A percentile compares a stretch with the other conserved stretches of the same genome.
These are phyloP conservation scores for Xylophagus ater DNA, from an alignment of 2,888 invertebrate genomes.

Conservation along the genomic window DNA sequence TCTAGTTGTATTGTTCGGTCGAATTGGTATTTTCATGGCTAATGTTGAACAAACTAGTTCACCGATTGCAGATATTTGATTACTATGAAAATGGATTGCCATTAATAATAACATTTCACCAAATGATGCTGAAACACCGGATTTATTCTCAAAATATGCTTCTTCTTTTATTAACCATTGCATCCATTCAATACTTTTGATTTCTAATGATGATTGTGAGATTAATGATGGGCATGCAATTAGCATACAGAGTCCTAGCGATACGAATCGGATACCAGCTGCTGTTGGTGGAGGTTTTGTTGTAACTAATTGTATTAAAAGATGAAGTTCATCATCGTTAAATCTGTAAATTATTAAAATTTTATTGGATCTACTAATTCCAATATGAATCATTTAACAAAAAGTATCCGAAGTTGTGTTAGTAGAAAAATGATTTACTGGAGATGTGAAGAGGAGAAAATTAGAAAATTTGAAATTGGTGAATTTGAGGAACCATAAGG, in stretches of 20 bases:
- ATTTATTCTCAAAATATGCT: slow-evolving; percentile 75
- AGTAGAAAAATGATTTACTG: no score
- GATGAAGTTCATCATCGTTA: slow-evolving; percentile 82
- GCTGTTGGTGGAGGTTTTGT: slow-evolving; percentile 82
- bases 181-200: slow-evolving; percentile 82
- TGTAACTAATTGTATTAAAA: slow-evolving; percentile 73
- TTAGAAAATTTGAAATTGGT: no score
- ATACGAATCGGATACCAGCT: slow-evolving; percentile 86
- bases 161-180: slow-evolving; percentile 88
- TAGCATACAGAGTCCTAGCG: slow-evolving; percentile 85
- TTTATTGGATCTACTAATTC: no score
- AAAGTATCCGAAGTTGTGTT: no score
- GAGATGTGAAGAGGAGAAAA: no score
- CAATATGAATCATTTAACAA: no score
- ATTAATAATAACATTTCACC: slow-evolving; percentile 92
- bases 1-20: slow-evolving; percentile 75
- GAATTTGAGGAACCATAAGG: no score
- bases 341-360: no score
- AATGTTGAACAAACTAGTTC: slow-evolving; percentile 89
- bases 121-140: slow-evolving; percentile 78
- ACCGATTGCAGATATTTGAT: slow-evolving; percentile 83
- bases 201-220: slow-evolving; percentile 65
- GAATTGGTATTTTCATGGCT: slow-evolving; percentile 83
- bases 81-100: slow-evolving; percentile 95
- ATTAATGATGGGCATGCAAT: slow-evolving; percentile 86